These are phyloP conservation scores for Amaurobius ferox DNA, from an alignment of 2,888 invertebrate genomes.

Conservation along the genomic window DNA sequence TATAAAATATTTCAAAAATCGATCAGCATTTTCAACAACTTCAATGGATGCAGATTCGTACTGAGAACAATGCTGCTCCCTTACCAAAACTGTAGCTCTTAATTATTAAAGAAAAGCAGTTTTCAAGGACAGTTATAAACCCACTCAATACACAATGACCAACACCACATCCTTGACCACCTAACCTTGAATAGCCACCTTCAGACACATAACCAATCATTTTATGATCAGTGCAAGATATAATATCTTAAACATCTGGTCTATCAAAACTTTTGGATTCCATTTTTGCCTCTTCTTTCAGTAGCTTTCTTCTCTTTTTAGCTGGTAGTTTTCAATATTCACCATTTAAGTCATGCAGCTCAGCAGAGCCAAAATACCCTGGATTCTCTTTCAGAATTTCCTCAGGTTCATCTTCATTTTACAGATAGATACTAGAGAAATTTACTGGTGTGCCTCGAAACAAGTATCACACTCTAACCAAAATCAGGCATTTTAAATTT, in stretches of 20 bases:
- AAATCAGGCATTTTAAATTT: constrained; percentile 22
- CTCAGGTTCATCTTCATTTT: constrained; percentile 35
- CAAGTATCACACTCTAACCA: constrained; percentile 19
- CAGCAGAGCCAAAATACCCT: constrained; percentile 39
- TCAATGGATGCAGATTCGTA: constrained; percentile 44
- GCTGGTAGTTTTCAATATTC: not conserved
- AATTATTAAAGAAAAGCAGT: constrained; percentile 19
- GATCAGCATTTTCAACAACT: constrained; percentile 13
- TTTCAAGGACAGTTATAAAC: constrained; percentile 24
- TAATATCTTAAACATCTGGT: constrained; percentile 32
- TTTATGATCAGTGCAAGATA: constrained; percentile 31
- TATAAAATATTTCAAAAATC: too few species aligned
- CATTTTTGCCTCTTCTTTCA: not conserved
- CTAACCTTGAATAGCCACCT: constrained; percentile 50
- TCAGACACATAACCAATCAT: constrained; percentile 61
- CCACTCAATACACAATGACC: constrained; percentile 61
- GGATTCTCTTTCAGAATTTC: constrained; percentile 14
- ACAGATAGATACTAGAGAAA: constrained; percentile 44
- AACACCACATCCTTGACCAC: constrained; percentile 35
- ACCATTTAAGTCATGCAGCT: constrained; percentile 10
- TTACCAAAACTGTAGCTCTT: constrained; percentile 29
- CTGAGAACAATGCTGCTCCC: constrained; percentile 56
- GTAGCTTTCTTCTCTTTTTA: not conserved
- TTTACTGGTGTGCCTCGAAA: constrained; percentile 36
- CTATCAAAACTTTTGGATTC: constrained; percentile 2